These are phyloP conservation scores for Takifugu rubripes DNA, from an alignment of 2,797 vertebrate species.

Conservation along the genomic window DNA sequence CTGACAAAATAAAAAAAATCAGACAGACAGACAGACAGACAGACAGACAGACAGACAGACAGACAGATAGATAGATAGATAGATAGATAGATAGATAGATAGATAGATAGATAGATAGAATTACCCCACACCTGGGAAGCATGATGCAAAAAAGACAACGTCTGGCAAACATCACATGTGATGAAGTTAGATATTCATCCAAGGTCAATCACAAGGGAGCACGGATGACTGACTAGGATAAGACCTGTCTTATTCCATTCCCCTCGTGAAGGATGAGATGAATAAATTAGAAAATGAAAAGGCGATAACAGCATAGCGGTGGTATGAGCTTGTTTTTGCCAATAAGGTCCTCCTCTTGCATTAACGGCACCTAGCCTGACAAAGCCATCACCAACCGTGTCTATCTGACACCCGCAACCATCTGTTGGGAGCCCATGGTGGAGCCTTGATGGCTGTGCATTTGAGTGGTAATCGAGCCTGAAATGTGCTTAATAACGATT, in stretches of 20 bases:
- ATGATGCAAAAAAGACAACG: too few species aligned
- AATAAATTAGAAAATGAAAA: conserved; percentile 3
- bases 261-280: not conserved
- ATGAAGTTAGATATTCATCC: conserved; percentile 69
- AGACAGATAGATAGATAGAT: too few species aligned
- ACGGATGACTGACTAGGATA: conserved; percentile 14
- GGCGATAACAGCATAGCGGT: conserved; percentile 4
- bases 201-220: conserved; percentile 45
- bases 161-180: conserved; percentile 60
- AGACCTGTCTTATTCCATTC: not conserved
- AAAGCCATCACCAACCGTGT: conserved; percentile 55
- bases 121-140: too few species aligned
- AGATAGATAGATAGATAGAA: conserved; percentile 1
- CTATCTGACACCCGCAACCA: conserved; percentile 62
- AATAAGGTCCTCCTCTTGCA: conserved; percentile 29
- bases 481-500: conserved; percentile 79
- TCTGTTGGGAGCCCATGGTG: conserved; percentile 64
- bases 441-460: conserved; percentile 70
- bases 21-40: too few species aligned
- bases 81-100: too few species aligned
- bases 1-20: too few species aligned
- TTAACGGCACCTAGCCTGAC: conserved; percentile 44
- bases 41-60: too few species aligned
- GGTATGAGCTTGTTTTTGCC: conserved; percentile 14
- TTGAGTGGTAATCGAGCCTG: conserved; percentile 76